phyloP scores from a whole-genome alignment of 1,140 invertebrate species.

The Drosophila micromelanica region DNA sequence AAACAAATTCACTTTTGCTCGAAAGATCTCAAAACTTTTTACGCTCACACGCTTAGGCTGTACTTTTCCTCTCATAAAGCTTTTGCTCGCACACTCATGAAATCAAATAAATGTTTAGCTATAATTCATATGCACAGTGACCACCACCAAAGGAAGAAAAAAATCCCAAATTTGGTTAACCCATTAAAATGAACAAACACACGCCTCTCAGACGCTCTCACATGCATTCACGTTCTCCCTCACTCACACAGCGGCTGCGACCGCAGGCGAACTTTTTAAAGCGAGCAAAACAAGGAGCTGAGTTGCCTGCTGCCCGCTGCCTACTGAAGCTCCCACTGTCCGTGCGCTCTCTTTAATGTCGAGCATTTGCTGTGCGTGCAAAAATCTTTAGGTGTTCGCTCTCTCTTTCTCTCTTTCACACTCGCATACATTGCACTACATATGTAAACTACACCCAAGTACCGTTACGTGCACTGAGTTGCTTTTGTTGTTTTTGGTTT shows the following conservation, averaged over 20 bases:
- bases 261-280: constrained; percentile 16
- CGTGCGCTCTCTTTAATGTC: constrained; percentile 19
- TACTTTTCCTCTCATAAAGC: background rate
- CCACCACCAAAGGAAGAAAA: background rate
- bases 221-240: background rate
- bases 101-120: constrained; percentile 47
- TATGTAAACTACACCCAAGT: constrained; percentile 52
- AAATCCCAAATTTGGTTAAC: constrained; percentile 39
- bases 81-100: constrained; percentile 11
- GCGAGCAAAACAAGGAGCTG: background rate
- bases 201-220: background rate
- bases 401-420: background rate
- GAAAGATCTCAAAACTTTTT: background rate
- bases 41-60: background rate
- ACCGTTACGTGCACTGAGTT: constrained; percentile 30
- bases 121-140: constrained; percentile 30
- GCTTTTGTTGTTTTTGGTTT: constrained; percentile 36
- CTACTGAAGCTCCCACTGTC: background rate
- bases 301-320: background rate
- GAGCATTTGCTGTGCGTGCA: constrained; percentile 58
- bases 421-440: constrained; percentile 42
- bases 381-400: constrained; percentile 52
- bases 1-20: background rate
- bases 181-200: constrained; percentile 57
- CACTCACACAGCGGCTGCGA: background rate